Evolutionary conservation across 2,888 invertebrate species (phyloP).

Genomic region (Caenorhabditis virilis): DNA sequence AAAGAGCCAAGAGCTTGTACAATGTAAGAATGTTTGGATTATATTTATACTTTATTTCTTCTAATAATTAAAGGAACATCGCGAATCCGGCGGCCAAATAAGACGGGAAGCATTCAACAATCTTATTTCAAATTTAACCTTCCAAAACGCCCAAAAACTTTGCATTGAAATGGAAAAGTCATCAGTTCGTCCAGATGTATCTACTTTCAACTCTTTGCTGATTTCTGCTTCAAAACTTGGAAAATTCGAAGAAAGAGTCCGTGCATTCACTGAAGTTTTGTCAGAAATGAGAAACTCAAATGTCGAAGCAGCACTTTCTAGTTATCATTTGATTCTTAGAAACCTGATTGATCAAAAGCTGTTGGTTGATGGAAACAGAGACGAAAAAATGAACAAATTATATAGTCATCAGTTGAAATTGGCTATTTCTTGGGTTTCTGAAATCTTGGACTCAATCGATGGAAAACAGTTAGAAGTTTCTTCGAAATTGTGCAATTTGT

Average conservation of each 20-base stretch:
- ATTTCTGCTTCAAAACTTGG: conserved; percentile 18
- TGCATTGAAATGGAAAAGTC: conserved; percentile 16
- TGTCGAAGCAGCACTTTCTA: conserved; percentile 43
- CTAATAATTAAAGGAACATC: conserved; percentile 6
- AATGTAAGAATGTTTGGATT: conserved; percentile 28
- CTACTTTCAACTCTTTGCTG: conserved; percentile 37
- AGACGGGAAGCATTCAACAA: conserved; percentile 46
- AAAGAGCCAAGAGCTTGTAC: conserved; percentile 38
- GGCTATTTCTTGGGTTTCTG: conserved; percentile 44
- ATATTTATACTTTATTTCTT: not conserved
- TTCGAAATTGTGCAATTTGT: conserved; percentile 26
- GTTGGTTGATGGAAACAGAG: conserved; percentile 1
- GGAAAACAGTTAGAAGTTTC: conserved; percentile 12
- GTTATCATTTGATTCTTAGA: conserved; percentile 35
- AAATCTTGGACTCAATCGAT: conserved; percentile 42
- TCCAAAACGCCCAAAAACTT: conserved; percentile 11
- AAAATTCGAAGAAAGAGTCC: conserved; percentile 15
- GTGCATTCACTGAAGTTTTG: conserved; percentile 31
- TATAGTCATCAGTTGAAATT: conserved; percentile 10
- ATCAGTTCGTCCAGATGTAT: conserved; percentile 18
- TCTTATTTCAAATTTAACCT: conserved; percentile 30
- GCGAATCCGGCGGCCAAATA: conserved; percentile 11
- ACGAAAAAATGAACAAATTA: not conserved
- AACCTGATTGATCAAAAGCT: conserved; percentile 19
- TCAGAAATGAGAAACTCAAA: conserved; percentile 49